Evolutionary conservation across 2,113 vertebrate species (phyloP).

Genomic region (Oreocharis arfaki): DNA sequence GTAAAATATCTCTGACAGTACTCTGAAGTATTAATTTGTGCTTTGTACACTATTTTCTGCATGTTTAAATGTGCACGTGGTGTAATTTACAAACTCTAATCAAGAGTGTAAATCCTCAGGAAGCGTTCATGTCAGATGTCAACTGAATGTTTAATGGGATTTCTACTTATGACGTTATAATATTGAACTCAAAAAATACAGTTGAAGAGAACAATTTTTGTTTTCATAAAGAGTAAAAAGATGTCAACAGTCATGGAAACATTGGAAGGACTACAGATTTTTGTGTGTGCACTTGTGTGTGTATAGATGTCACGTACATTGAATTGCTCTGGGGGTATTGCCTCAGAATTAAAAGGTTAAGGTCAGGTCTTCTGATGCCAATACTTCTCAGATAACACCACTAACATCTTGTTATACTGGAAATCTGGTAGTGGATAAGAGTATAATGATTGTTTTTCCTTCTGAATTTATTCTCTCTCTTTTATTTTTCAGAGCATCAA

Average conservation of each 20-base stretch:
- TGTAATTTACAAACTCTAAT: neutral
- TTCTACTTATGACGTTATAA: neutral
- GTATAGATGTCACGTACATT: fast-evolving
- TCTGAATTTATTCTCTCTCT: neutral
- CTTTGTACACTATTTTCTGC: neutral
- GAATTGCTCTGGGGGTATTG: neutral
- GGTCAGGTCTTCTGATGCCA: neutral
- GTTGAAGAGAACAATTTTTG: neutral
- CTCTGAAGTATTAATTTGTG: neutral
- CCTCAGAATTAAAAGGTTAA: neutral
- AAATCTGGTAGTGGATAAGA: neutral
- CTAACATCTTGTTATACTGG: neutral
- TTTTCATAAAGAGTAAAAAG: neutral
- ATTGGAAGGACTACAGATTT: neutral
- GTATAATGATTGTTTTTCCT: neutral
- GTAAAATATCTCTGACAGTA: neutral
- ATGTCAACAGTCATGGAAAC: neutral
- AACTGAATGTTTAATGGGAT: neutral
- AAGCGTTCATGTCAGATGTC: neutral
- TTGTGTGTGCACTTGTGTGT: neutral
- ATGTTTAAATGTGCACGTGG: neutral
- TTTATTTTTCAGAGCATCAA: neutral
- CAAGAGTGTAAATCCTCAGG: neutral
- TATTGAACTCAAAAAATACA: neutral
- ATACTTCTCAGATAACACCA: neutral